Evolutionary conservation across 2,113 vertebrate genomes (phyloP), one percentile per base, ranked within the genome.

Genomic region (Albula glossodonta): DNA sequence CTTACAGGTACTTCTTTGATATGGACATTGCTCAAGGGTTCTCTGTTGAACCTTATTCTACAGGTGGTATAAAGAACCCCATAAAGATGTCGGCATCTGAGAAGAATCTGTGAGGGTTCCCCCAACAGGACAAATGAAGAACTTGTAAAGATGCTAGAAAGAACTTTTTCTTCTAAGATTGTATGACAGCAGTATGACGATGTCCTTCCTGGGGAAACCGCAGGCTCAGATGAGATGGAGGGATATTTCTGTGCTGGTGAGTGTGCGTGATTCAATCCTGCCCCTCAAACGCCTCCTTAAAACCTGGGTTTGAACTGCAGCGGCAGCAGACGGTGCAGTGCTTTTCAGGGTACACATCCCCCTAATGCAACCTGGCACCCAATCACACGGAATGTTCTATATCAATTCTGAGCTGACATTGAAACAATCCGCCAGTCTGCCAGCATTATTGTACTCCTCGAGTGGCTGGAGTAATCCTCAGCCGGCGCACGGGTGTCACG

Each of bases 181-280:
- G 31, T 41, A 0, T 41, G 31, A 41, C 31, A 56, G 31, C 22
- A 77, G 31, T 77, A 22, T 8, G 8, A 77, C 25, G 22, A 31
- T 77, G 9, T 11, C 66, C 78, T 25, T n/a, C 49, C 83, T 52
- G 13, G 85, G 78, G 82, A 57, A 82, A 81, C 88, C 90, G 87
- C 88, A 86, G 86, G 84, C 60, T 85, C 51, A 15, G 22, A 82
- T 51, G 8, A 41, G 48, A 41, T n/a, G 6, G 41, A 9, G 22
- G n/a, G 66, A 52, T 6, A 51, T 10, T 51, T 78, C 31, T 51
- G 10, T 25, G 25, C 50, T 7, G 9, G 4, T 78, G 49, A 15
- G 25, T 13, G 66, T 74, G 19, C 50, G 50, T 78, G 63, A 22
- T 78, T 84, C 25, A 84, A 77, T 84, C 78, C 70, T 25, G 17